A percentile compares a stretch with the other conserved stretches of the same genome.
Conservation (phyloP, 2,888 invertebrate genomes). For the Sarcophaga carnaria region DNA sequence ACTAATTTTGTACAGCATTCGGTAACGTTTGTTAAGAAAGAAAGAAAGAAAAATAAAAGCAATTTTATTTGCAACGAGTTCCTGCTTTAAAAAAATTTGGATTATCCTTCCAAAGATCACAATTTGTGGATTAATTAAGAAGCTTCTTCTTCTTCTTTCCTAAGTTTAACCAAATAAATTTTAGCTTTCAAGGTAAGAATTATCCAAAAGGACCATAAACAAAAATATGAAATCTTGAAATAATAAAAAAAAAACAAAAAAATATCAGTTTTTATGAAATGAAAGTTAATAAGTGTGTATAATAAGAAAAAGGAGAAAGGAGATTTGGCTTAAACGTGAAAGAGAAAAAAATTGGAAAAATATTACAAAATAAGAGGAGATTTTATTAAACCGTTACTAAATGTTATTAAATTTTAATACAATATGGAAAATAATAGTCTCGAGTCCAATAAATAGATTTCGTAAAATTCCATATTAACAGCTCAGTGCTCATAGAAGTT, state of each 20-base stretch:
- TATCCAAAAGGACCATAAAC: conserved; percentile 8
- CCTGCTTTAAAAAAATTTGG: conserved; percentile 50
- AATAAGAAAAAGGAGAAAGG: conserved; percentile 1
- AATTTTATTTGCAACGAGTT: conserved; percentile 46
- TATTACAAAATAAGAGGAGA: neutral
- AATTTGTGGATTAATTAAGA: conserved; percentile 56
- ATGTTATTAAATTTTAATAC: too few relatives aligned
- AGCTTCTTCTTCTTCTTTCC: conserved; percentile 12
- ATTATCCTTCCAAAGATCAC: conserved; percentile 65
- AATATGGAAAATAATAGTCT: too few relatives aligned
- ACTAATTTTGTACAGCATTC: conserved; percentile 37
- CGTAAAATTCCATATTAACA: too few relatives aligned
- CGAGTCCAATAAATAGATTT: too few relatives aligned
- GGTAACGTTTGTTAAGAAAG: conserved; percentile 33
- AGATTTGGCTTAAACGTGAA: neutral
- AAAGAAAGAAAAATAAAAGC: neutral
- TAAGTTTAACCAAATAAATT: conserved; percentile 61
- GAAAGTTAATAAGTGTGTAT: conserved; percentile 22
- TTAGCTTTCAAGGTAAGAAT: conserved; percentile 72
- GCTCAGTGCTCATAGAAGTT: too few relatives aligned
- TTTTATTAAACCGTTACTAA: too few relatives aligned
- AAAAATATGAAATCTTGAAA: neutral
- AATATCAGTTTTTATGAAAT: conserved; percentile 23
- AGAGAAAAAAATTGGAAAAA: neutral
- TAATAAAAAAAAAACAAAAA: neutral